A percentile compares a stretch with the other conserved stretches of the same genome.
Evolutionary conservation across 2,888 invertebrate species (phyloP).

Genomic region (Parapristionchus giblindavisi): DNA sequence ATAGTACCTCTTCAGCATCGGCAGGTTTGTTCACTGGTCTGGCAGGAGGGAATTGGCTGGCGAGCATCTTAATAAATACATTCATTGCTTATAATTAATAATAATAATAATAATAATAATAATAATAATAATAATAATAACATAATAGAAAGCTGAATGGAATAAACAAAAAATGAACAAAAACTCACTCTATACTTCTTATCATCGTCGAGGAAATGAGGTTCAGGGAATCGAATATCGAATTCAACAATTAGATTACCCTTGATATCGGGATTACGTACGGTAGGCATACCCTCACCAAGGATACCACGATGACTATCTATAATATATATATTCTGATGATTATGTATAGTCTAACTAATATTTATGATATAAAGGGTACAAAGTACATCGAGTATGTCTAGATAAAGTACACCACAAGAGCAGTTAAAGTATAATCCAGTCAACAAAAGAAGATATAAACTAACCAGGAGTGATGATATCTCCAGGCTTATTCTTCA

Average conservation of each 20-base stretch:
- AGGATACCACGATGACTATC: conserved; percentile 79
- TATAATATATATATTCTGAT: conserved; percentile 53
- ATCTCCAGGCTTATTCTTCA: conserved; percentile 82
- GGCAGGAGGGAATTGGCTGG: conserved; percentile 80
- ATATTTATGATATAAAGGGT: background rate
- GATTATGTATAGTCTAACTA: background rate
- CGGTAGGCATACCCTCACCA: conserved; percentile 87
- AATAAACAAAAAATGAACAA: background rate
- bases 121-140: background rate
- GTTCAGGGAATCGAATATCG: conserved; percentile 84
- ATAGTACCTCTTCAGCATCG: conserved; percentile 77
- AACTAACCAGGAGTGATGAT: conserved; percentile 83
- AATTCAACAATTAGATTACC: conserved; percentile 89
- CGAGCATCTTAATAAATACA: conserved; percentile 76
- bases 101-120: background rate
- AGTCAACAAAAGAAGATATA: too few relatives aligned
- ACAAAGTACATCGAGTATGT: too few relatives aligned
- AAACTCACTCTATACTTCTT: conserved; percentile 52
- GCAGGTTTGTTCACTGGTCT: conserved; percentile 76
- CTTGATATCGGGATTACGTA: conserved; percentile 53
- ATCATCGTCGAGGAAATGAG: conserved; percentile 78
- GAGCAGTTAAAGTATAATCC: conserved; percentile 24
- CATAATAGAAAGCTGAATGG: background rate
- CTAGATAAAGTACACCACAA: too few relatives aligned
- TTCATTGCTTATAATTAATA: background rate